Percentiles rank a stretch among this genome's conserved stretches.
phyloP scores from a whole-genome alignment of 2,113 vertebrate genomes.

The Alligator mississippiensis region DNA sequence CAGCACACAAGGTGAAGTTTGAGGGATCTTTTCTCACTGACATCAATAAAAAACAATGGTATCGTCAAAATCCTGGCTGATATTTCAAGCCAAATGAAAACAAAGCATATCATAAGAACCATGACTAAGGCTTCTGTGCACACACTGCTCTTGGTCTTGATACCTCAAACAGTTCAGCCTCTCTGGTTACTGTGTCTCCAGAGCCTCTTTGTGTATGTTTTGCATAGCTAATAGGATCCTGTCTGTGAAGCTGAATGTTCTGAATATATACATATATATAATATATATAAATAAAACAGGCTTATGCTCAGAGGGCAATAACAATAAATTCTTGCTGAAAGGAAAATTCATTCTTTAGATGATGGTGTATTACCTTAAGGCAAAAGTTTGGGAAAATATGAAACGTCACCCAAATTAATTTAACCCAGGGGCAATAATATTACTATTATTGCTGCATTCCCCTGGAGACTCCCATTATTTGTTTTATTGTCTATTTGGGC shows the following conservation, averaged over 20 bases:
- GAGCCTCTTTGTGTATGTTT: not conserved
- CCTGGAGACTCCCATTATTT: not conserved
- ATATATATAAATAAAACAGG: too few relatives aligned
- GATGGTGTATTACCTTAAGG: not conserved
- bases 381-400: not conserved
- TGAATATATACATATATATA: accelerated
- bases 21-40: too few relatives aligned
- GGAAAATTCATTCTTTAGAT: not conserved
- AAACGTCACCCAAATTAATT: not conserved
- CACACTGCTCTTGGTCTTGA: too few relatives aligned
- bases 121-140: not conserved
- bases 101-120: too few relatives aligned
- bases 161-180: accelerated
- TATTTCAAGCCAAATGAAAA: too few relatives aligned
- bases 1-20: too few relatives aligned
- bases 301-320: not conserved
- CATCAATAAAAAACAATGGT: too few relatives aligned
- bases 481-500: not conserved
- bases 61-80: too few relatives aligned
- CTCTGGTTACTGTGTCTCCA: not conserved
- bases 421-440: not conserved
- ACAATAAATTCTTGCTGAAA: not conserved
- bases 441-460: not conserved
- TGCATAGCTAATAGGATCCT: accelerated
- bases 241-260: not conserved